Base-by-base conservation (phyloP, 2,888 invertebrate species). In the Synanthedon myopaeformis region DNA sequence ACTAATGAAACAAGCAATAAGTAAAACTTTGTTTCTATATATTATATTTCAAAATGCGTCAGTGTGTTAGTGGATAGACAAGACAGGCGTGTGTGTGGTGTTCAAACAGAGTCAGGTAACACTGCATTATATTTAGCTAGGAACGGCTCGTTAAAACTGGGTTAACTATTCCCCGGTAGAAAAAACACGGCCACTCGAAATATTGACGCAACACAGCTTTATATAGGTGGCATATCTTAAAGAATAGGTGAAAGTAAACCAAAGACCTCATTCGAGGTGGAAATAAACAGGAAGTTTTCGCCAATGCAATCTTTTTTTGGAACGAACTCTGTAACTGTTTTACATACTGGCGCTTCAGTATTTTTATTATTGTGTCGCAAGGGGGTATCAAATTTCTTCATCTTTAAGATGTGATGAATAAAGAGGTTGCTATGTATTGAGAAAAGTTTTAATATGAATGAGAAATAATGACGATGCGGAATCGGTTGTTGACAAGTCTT, bases 81-180 rank as follows among this genome's bases (percentile, higher is more conserved):
- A 45, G 45, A 14, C n/a, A 45, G 45, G n/a, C 45, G 11, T 6
- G 45, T 4, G 13, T n/a, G 45, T 65, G 69, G 72, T 69, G 72
- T 59, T 61, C 63, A 35, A 35, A 35, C 10, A 63, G 64, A 68
- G 78, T 72, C 84, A 84, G 83, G 84, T 84, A 80, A 71, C 69
- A 61, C 60, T 51, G 61, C 55, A 54, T 35, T 73, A 73, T 65
- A 69, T 69, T 67, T 72, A 72, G 71, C 62, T 57, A 57, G 64
- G 61, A 74, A 70, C 68, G 65, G 59, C 35, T 35, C 35, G 35
- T 57, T 56, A 56, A 75, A 86, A 76, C 74, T 86, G 75, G 86
- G 86, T 86, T 85, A 86, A 82, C 84, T 84, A 83, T 84, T 82
- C 72, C 72, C 75, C 74, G 71, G 71, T 74, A 76, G 66, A 71